Percentiles rank a stretch among this genome's conserved stretches.
These are phyloP conservation scores for Thalassarche chlororhynchos DNA, from an alignment of 2,113 vertebrate genomes.

Conservation along the genomic window DNA sequence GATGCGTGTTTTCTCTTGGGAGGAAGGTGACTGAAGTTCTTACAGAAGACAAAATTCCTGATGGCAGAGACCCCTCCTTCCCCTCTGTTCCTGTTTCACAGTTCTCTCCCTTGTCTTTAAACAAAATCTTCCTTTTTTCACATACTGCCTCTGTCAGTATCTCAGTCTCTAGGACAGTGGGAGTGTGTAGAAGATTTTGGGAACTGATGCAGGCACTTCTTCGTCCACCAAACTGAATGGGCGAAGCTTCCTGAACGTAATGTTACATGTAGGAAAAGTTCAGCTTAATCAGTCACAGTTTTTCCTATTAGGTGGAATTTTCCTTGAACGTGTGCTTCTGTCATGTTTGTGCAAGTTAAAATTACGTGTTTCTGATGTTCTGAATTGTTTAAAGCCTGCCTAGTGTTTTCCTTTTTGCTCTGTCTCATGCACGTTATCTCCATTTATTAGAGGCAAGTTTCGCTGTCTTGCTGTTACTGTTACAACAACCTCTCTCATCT, in stretches of 20 bases:
- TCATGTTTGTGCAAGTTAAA: neutral
- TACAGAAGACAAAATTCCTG: neutral
- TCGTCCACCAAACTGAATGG: neutral
- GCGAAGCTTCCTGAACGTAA: neutral
- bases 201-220: neutral
- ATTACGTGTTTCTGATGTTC: neutral
- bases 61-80: neutral
- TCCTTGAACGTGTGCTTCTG: neutral
- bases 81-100: neutral
- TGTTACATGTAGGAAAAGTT: neutral
- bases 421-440: neutral
- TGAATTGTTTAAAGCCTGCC: neutral
- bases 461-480: fast-evolving
- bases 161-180: neutral
- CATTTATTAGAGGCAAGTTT: neutral
- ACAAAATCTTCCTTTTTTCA: neutral
- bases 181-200: neutral
- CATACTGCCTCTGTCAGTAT: neutral
- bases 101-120: neutral
- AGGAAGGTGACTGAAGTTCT: neutral
- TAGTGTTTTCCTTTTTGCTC: neutral
- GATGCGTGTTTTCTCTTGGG: neutral
- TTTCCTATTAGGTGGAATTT: neutral
- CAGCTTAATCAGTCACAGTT: neutral
- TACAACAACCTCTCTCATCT: neutral